These are phyloP conservation scores for Ectemnius continuus DNA, from an alignment of 2,888 invertebrate genomes.

Conservation along the genomic window DNA sequence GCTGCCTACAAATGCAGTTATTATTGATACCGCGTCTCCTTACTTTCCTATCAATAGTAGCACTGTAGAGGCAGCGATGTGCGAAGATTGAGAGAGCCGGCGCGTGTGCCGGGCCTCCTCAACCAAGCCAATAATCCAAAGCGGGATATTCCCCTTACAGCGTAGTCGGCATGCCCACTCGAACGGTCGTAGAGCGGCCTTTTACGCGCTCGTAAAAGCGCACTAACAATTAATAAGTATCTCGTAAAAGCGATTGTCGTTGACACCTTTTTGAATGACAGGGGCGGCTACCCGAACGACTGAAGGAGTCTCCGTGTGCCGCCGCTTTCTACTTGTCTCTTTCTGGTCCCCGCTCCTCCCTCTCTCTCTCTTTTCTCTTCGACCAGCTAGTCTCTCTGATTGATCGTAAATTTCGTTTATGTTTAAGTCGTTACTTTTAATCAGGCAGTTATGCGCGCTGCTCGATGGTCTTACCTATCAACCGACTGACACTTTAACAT, in stretches of 20 bases:
- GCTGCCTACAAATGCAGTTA: not conserved
- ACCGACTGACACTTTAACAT: slow-evolving; percentile 58
- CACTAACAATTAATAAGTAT: slow-evolving; percentile 82
- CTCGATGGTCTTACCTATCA: slow-evolving; percentile 56
- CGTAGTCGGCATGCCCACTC: slow-evolving; percentile 62
- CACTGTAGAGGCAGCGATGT: no score
- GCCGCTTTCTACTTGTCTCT: not conserved
- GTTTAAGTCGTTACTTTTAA: slow-evolving; percentile 74
- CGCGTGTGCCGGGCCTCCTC: slow-evolving; percentile 53
- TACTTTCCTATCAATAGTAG: no score
- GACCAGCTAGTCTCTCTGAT: slow-evolving; percentile 64
- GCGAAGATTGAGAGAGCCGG: not conserved
- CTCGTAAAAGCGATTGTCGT: slow-evolving; percentile 81
- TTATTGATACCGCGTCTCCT: not conserved
- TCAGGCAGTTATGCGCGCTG: slow-evolving; percentile 71
- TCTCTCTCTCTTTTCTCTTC: slow-evolving; percentile 32
- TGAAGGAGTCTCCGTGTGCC: slow-evolving; percentile 18
- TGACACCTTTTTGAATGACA: slow-evolving; percentile 80
- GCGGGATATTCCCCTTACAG: slow-evolving; percentile 67
- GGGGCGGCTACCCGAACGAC: slow-evolving; percentile 60
- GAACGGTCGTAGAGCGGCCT: slow-evolving; percentile 76
- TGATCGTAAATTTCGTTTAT: slow-evolving; percentile 76
- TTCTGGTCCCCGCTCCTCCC: not conserved
- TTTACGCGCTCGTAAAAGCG: slow-evolving; percentile 81
- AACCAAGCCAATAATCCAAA: slow-evolving; percentile 71